Evolutionary conservation across 2,113 vertebrate genomes (phyloP).

Genomic region (Ariopsis seemanni): DNA sequence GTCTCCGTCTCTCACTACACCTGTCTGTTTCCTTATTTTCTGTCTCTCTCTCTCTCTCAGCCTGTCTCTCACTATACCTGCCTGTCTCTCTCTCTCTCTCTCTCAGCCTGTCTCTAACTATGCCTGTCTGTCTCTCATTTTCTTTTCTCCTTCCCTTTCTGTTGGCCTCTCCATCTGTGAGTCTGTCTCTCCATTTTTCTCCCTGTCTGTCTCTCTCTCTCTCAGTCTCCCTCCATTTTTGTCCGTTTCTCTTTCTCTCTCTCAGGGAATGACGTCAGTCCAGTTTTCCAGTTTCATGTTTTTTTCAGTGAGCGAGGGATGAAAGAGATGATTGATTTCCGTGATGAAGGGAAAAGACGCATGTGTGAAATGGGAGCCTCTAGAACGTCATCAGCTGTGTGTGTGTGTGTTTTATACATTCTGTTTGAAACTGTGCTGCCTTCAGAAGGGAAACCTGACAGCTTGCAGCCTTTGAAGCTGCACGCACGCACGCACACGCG

Average conservation of each 20-base stretch:
- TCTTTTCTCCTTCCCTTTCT: neutral
- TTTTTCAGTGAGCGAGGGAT: conserved; percentile 37
- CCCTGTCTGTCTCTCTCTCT: neutral
- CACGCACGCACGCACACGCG: neutral
- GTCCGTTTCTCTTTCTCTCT: neutral
- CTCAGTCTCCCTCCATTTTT: neutral
- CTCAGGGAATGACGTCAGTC: conserved; percentile 40
- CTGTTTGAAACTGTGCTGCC: conserved; percentile 61
- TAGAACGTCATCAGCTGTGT: conserved; percentile 55
- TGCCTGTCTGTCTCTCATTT: neutral
- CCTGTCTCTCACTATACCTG: neutral
- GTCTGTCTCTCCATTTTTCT: neutral
- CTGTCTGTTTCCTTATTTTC: neutral
- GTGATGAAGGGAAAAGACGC: conserved; percentile 55
- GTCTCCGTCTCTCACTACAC: neutral
- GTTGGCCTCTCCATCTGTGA: neutral
- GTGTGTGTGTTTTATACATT: conserved; percentile 63
- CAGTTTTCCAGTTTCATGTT: conserved; percentile 19
- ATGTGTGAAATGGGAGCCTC: conserved; percentile 33
- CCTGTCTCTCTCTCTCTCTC: neutral
- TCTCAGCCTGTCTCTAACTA: neutral
- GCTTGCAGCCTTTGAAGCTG: conserved; percentile 47
- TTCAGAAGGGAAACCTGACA: conserved; percentile 38
- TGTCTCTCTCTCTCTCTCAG: neutral
- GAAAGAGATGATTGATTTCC: conserved; percentile 3